Percentiles rank a stretch among this genome's conserved stretches.
Evolutionary conservation across 2,113 vertebrate species (phyloP).

Genomic region (Arothron firmamentum): DNA sequence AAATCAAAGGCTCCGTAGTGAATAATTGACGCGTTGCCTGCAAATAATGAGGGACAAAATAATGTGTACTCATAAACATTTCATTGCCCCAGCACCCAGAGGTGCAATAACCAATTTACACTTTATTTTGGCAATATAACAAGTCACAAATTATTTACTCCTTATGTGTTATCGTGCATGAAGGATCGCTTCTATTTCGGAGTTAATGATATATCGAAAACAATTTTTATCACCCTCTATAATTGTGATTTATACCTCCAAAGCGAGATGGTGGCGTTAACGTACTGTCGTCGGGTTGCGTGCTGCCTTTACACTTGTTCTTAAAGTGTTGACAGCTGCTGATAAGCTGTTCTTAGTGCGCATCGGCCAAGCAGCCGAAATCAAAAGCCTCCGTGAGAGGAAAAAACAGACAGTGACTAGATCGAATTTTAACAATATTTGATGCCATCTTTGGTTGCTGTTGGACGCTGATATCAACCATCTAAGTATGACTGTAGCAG

Average conservation of each 20-base stretch:
- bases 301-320: not conserved
- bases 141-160: conserved; percentile 39
- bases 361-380: no score
- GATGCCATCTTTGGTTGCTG: conserved; percentile 44
- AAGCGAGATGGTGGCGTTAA: not conserved
- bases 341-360: conserved; percentile 22
- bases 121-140: conserved; percentile 47
- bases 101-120: conserved; percentile 47
- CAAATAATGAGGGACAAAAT: conserved; percentile 54
- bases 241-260: conserved; percentile 1
- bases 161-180: conserved; percentile 16
- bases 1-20: conserved; percentile 54
- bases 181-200: not conserved
- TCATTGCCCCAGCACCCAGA: conserved; percentile 28
- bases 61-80: conserved; percentile 55
- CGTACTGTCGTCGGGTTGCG: no score
- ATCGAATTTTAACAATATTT: conserved; percentile 46
- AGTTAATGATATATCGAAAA: no score
- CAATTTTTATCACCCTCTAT: no score
- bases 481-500: conserved; percentile 49
- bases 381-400: conserved; percentile 2
- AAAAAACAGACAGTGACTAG: conserved; percentile 60
- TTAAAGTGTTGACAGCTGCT: conserved; percentile 45
- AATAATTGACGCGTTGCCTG: conserved; percentile 48
- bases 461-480: conserved; percentile 45